These are phyloP conservation scores for Bhutanitis thaidina DNA, from an alignment of 2,888 invertebrate species.

Conservation along the genomic window DNA sequence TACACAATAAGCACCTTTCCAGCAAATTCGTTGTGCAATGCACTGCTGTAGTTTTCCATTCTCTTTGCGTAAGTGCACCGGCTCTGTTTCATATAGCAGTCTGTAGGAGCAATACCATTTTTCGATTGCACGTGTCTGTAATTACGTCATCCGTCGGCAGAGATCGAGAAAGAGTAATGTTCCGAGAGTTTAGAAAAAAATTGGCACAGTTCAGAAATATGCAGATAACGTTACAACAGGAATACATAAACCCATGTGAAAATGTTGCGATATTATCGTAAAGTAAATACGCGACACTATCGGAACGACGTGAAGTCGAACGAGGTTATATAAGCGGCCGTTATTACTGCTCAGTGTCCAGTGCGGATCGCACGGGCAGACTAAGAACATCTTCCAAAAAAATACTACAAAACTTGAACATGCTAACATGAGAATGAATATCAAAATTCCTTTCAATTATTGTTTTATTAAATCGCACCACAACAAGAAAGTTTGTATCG, in stretches of 20 bases:
- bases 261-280: constrained; percentile 31
- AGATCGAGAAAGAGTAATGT: neutral
- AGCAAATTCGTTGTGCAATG: constrained; percentile 27
- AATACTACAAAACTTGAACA: neutral
- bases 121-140: constrained; percentile 2
- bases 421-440: neutral
- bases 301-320: too few species aligned
- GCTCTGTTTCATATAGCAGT: constrained; percentile 7
- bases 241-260: constrained; percentile 31
- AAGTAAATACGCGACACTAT: constrained; percentile 28
- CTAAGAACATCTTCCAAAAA: constrained; percentile 38
- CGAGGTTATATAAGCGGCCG: constrained; percentile 56
- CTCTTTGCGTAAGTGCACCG: constrained; percentile 42
- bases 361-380: constrained; percentile 75
- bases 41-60: constrained; percentile 56
- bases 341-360: constrained; percentile 42
- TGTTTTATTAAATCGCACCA: neutral
- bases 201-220: too few species aligned
- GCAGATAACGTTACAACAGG: constrained; percentile 18
- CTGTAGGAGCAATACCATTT: constrained; percentile 11
- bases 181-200: too few species aligned
- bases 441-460: neutral
- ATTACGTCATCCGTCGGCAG: constrained; percentile 1
- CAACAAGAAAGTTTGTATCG: too few species aligned
- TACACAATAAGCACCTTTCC: constrained; percentile 25